Conservation (phyloP, 30 jellyfish, hydroid and myxozoan genomes). For the Chironex yamaguchii region DNA sequence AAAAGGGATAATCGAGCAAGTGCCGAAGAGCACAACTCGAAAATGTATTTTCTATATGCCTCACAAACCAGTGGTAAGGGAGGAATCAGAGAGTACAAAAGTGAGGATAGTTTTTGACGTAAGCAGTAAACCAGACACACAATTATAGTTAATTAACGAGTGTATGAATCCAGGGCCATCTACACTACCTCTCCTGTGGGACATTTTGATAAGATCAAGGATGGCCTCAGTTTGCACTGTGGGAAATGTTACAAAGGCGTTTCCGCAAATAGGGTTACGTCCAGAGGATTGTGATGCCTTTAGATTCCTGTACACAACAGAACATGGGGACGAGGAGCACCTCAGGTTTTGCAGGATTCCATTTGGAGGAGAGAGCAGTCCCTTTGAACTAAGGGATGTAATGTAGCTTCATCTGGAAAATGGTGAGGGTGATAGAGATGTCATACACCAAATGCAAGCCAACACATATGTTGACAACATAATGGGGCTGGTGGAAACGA, state of each 20-base stretch:
- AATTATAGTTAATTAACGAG: too few relatives aligned
- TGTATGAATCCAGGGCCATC: too few relatives aligned
- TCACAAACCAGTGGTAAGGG: slow-evolving; percentile 63
- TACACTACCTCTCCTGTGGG: too few relatives aligned
- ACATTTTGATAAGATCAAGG: too few relatives aligned
- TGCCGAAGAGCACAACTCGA: slow-evolving; percentile 31
- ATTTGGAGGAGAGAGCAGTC: slow-evolving; percentile 10
- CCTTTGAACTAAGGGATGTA: neutral
- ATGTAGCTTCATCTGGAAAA: neutral
- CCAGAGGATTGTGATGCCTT: too few relatives aligned
- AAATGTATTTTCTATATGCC: slow-evolving; percentile 58
- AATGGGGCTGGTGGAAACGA: too few relatives aligned
- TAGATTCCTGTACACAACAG: too few relatives aligned
- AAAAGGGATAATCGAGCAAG: slow-evolving; percentile 52
- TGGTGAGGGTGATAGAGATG: neutral
- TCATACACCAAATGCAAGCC: neutral
- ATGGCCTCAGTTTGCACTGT: too few relatives aligned
- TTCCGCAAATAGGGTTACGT: too few relatives aligned
- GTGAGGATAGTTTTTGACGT: slow-evolving; percentile 73
- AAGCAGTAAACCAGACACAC: slow-evolving; percentile 55
- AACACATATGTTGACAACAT: slow-evolving; percentile 4
- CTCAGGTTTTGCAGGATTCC: slow-evolving; percentile 6
- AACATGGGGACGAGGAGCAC: neutral
- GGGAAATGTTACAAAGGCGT: too few relatives aligned
- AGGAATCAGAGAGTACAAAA: slow-evolving; percentile 51